Conservation (phyloP, 2,888 invertebrate genomes). For the Lepas anatifera region DNA sequence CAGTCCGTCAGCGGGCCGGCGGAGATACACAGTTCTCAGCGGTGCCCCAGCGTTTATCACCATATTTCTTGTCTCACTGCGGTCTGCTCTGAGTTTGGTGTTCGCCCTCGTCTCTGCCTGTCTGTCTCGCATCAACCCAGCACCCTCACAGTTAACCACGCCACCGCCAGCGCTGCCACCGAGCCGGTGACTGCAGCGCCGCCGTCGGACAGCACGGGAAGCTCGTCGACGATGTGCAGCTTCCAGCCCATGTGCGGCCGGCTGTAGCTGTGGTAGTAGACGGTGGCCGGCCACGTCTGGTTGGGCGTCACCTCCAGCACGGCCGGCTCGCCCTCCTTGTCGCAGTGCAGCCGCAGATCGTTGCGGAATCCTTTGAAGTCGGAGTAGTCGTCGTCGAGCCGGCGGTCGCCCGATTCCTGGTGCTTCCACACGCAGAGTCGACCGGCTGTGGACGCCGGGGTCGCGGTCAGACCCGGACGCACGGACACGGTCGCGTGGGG, state of each 20-base stretch:
- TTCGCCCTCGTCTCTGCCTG: no score
- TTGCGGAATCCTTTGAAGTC: conserved; percentile 76
- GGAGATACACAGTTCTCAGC: no score
- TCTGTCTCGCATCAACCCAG: no score
- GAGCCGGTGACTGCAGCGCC: background rate
- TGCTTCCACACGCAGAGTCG: conserved; percentile 62
- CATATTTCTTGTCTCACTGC: no score
- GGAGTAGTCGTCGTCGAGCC: conserved; percentile 62
- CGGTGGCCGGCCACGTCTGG: conserved; percentile 76
- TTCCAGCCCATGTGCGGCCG: conserved; percentile 92
- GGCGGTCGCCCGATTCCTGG: conserved; percentile 48
- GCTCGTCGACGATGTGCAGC: conserved; percentile 66
- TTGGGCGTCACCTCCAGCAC: conserved; percentile 70
- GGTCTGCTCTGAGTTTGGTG: no score
- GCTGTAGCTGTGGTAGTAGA: conserved; percentile 87
- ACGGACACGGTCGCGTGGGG: no score
- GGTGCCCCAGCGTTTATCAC: no score
- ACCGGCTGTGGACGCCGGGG: conserved; percentile 56
- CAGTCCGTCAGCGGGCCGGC: no score
- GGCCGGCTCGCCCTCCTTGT: conserved; percentile 49
- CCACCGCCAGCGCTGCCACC: no score
- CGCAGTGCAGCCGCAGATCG: conserved; percentile 54
- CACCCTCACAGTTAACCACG: background rate
- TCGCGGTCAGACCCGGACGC: no score
- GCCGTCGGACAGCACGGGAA: background rate